Evolutionary conservation across 2,113 vertebrate genomes (phyloP).

Genomic region (Eulemur macaco): DNA sequence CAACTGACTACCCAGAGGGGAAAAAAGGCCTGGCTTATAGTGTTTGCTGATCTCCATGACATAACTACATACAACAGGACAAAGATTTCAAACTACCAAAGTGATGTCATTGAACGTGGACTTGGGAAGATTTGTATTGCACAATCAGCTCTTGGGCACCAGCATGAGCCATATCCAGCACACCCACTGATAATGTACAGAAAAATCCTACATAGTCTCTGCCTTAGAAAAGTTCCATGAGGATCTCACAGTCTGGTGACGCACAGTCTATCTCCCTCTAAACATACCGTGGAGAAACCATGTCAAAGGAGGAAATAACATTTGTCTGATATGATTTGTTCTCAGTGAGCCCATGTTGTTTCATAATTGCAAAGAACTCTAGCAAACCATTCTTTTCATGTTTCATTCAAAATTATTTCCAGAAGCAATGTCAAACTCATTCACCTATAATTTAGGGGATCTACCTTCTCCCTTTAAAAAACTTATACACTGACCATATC

Average conservation of each 20-base stretch:
- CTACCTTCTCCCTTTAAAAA: neutral
- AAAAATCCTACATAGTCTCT: neutral
- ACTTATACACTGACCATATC: neutral
- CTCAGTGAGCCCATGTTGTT: neutral
- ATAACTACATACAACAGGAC: neutral
- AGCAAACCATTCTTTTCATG: neutral
- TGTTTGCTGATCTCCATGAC: neutral
- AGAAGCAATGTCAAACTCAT: neutral
- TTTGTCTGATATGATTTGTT: neutral
- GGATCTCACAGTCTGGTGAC: neutral
- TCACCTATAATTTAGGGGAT: neutral
- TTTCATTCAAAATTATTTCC: conserved; percentile 4
- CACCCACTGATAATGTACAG: neutral
- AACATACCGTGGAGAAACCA: neutral
- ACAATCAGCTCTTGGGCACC: neutral
- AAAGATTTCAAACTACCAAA: neutral
- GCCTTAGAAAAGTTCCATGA: neutral
- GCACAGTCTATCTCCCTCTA: neutral
- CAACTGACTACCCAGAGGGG: neutral
- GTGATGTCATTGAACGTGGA: neutral
- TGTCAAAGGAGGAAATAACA: neutral
- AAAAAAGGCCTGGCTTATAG: neutral
- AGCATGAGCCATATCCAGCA: neutral
- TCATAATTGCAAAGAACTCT: neutral
- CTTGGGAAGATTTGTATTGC: neutral